phyloP scores from a whole-genome alignment of 2,113 vertebrate genomes.

The Leptobrachium ailaonicum region DNA sequence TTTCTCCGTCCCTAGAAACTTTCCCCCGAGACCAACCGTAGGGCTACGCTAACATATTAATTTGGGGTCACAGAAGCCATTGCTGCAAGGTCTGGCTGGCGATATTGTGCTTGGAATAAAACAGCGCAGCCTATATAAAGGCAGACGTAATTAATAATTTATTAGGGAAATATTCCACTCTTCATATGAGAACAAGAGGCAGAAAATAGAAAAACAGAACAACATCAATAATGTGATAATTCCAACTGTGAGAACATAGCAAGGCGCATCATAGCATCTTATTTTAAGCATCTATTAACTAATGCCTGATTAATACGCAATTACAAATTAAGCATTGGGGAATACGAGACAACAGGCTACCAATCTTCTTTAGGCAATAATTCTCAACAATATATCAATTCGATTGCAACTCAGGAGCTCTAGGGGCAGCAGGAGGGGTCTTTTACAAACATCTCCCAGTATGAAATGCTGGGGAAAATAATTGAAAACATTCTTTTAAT shows the following conservation, averaged over 20 bases:
- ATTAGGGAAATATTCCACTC: constrained; percentile 57
- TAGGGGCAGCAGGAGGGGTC: background rate
- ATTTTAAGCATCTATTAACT: constrained; percentile 76
- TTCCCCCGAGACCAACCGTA: constrained; percentile 18
- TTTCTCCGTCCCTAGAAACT: constrained; percentile 10
- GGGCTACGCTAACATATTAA: constrained; percentile 30
- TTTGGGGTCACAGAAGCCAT: constrained; percentile 52
- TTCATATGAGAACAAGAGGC: constrained; percentile 47
- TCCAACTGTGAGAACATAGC: constrained; percentile 64
- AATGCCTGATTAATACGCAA: constrained; percentile 78
- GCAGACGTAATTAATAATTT: constrained; percentile 68
- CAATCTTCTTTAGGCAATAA: constrained; percentile 22
- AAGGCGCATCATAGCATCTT: constrained; percentile 73
- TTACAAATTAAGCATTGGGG: constrained; percentile 60
- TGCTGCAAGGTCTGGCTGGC: constrained; percentile 62
- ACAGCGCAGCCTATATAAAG: constrained; percentile 63
- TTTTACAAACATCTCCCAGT: background rate
- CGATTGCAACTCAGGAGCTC: background rate
- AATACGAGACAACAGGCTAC: constrained; percentile 25
- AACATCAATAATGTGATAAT: constrained; percentile 69
- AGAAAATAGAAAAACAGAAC: constrained; percentile 44
- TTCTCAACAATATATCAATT: constrained; percentile 12
- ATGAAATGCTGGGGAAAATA: background rate
- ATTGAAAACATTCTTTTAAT: background rate
- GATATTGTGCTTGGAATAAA: constrained; percentile 59